These are phyloP conservation scores for Serrognathus titanus DNA, from an alignment of 2,888 invertebrate species.

Conservation along the genomic window DNA sequence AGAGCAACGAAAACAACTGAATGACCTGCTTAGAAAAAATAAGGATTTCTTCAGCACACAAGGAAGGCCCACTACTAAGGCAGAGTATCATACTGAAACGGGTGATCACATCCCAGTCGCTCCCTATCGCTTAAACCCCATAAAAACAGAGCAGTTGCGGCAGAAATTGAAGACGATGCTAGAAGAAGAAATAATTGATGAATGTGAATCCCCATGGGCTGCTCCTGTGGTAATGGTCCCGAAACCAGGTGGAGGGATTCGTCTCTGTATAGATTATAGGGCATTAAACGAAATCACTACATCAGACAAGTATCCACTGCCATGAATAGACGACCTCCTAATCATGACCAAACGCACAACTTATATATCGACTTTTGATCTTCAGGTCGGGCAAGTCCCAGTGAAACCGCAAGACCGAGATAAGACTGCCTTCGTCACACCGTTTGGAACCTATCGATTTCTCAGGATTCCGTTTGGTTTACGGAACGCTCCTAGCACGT, in stretches of 20 bases:
- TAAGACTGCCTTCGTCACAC: slow-evolving; percentile 31
- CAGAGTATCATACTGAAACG: not conserved
- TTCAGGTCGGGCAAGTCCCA: slow-evolving; percentile 32
- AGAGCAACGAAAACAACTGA: too few relatives aligned
- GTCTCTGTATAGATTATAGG: slow-evolving; percentile 1
- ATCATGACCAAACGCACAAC: too few relatives aligned
- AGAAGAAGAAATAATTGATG: not conserved
- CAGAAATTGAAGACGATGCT: not conserved
- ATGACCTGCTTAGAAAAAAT: too few relatives aligned
- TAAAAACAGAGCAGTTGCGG: not conserved
- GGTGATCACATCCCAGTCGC: too few relatives aligned
- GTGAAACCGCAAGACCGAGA: slow-evolving; percentile 40
- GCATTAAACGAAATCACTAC: not conserved
- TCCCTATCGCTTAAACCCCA: slow-evolving; percentile 15
- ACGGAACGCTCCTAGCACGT: slow-evolving; percentile 29
- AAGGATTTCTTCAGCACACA: not conserved
- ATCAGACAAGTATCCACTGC: not conserved
- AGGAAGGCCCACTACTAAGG: not conserved
- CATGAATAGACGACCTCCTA: not conserved
- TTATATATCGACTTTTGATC: not conserved
- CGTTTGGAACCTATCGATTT: slow-evolving; percentile 28
- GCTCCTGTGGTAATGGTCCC: not conserved
- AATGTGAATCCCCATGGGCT: too few relatives aligned
- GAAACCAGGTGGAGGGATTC: not conserved
- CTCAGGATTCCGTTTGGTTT: slow-evolving; percentile 28